Base-by-base conservation (phyloP, 2,888 invertebrate species). In the Masnerella sp. region DNA sequence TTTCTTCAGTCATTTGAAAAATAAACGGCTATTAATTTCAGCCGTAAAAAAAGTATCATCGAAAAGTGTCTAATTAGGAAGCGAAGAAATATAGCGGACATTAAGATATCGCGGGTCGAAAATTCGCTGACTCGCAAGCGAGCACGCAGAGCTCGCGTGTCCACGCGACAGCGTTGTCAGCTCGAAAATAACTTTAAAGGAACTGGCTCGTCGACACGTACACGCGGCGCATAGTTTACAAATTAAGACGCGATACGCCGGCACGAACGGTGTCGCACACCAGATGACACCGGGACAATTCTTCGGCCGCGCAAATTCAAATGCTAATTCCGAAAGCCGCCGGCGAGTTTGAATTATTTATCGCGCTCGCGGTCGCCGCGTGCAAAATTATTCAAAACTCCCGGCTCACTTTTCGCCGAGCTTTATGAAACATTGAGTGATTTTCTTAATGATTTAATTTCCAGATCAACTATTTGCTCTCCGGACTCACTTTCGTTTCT, bases 81-180 rank as follows among this genome's bases (percentile, higher is more conserved):
- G n/a, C 40, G 8, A 45, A 58, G 36, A 45, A 45, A 45, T 58
- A 45, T 45, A 42, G 11, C 17, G 11, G 28, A 8, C 17, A 28
- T 59, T 38, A 59, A 59, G 45, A 58, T 59, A 59, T 20, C 45
- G 45, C 17, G 4, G 34, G 9, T 62, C 51, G 42, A 49, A 65
- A 49, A 17, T 56, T 17, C n/a, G 14, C 28, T 28, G 17, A 30
- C 11, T 7, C 25, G 34, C 34, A 14, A 81, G 85, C 83, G 83
- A 84, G 34, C 34, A n/a, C 81, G 85, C 83, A 83, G 84, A 82
- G 83, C 77, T 85, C 79, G 85, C 85, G 84, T 85, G 85, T 83
- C 81, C 81, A 76, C 77, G 52, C 68, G 47, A 61, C 71, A 59
- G 68, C 67, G 77, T 77, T 75, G 59, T 61, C 68, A 71, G 69